Evolutionary conservation across 2,888 invertebrate genomes (phyloP).

Genomic region (Agrilus cyanescens): DNA sequence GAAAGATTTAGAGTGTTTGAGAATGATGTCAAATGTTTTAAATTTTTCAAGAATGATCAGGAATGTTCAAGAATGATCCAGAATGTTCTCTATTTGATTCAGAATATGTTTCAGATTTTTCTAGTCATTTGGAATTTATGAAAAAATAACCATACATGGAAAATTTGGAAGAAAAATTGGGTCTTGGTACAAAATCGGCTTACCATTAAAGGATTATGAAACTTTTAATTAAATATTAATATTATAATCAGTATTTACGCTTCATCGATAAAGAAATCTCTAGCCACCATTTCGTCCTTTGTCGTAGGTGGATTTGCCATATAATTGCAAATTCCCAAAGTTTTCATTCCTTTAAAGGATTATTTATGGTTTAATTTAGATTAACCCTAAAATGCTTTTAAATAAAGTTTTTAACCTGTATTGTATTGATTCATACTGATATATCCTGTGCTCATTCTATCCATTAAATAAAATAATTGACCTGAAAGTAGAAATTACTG

Average conservation of each 20-base stretch:
- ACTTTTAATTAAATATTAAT: neutral
- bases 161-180: too few relatives aligned
- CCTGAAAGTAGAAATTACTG: constrained; percentile 15
- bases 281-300: constrained; percentile 23
- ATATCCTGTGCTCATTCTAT: constrained; percentile 28
- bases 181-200: too few relatives aligned
- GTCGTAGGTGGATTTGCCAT: constrained; percentile 23
- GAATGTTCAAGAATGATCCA: too few relatives aligned
- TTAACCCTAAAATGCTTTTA: neutral
- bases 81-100: too few relatives aligned
- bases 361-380: constrained; percentile 1
- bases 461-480: constrained; percentile 31
- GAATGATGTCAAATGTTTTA: too few relatives aligned
- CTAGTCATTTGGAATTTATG: too few relatives aligned
- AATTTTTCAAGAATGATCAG: too few relatives aligned
- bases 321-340: constrained; percentile 28
- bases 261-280: constrained; percentile 28
- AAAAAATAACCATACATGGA: too few relatives aligned
- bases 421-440: constrained; percentile 27
- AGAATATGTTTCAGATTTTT: too few relatives aligned
- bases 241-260: too few relatives aligned
- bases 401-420: constrained; percentile 19
- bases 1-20: too few relatives aligned
- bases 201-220: neutral
- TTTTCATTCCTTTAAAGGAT: constrained; percentile 25